phyloP scores from a whole-genome alignment of 2,113 vertebrate genomes.

The Gasterosteus nipponicus region DNA sequence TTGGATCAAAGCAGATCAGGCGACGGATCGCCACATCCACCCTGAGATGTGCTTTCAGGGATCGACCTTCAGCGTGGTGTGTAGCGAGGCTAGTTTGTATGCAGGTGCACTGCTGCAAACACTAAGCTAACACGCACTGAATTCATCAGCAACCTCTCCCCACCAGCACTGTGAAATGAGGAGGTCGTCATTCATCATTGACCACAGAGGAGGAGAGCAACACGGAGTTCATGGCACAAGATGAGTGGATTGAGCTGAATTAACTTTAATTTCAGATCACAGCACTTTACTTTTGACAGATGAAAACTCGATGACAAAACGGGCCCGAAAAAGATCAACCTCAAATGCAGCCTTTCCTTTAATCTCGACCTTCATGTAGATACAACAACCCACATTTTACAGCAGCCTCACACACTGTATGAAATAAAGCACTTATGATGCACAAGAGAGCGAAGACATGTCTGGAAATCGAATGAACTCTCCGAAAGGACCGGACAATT shows the following conservation, averaged over 20 bases:
- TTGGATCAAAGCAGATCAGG: conserved; percentile 37
- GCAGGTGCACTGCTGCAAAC: conserved; percentile 54
- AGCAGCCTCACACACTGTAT: conserved; percentile 30
- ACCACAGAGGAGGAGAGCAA: conserved; percentile 37
- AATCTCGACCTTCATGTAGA: conserved; percentile 36
- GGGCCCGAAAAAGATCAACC: conserved; percentile 46
- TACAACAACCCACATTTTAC: conserved; percentile 47
- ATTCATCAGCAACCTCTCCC: conserved; percentile 37
- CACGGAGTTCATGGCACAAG: conserved; percentile 36
- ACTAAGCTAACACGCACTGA: conserved; percentile 50
- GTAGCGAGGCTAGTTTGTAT: conserved; percentile 55
- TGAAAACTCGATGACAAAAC: conserved; percentile 42
- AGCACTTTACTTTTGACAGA: conserved; percentile 68
- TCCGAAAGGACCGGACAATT: too few species aligned
- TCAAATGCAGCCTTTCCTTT: conserved; percentile 32
- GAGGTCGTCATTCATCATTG: conserved; percentile 7
- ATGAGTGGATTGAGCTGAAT: conserved; percentile 55
- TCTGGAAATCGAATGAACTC: conserved; percentile 59
- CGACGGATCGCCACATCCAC: conserved; percentile 27
- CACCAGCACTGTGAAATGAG: background rate
- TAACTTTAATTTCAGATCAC: conserved; percentile 69
- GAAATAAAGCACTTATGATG: conserved; percentile 54
- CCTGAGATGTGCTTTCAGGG: conserved; percentile 46
- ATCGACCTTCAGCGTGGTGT: conserved; percentile 29
- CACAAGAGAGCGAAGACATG: conserved; percentile 41